Evolutionary conservation across 2,797 vertebrate species (phyloP), one percentile per base, ranked within the genome.

Genomic region (Microchirus variegatus): DNA sequence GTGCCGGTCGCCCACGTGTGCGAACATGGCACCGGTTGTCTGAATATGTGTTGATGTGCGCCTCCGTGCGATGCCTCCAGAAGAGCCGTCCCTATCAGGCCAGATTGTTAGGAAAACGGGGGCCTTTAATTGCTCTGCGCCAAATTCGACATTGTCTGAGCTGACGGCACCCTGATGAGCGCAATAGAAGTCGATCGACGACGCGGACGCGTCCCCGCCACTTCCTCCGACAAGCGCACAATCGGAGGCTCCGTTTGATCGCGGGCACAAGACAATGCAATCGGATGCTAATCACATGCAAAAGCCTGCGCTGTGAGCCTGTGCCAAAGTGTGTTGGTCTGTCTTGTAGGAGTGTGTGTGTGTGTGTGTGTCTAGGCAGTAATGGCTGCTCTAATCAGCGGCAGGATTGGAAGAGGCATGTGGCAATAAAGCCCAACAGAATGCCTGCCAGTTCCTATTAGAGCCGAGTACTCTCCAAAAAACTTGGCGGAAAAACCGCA

Each of bases 401-500:
- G 67, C 77, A 70, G 63, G 63, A 87, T 81, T 89, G 86, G 78
- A 90, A 76, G 87, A 87, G 84, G 83, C 89, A 83, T 82, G 86
- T 75, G 82, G 89, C 88, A 87, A 85, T 87, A 84, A 87, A 85
- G 80, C 63, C 77, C 77, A 78, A 84, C 83, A 87, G 83, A 87
- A 85, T 65, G 83, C 68, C 83, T 87, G 87, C 86, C 86, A 86
- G 78, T 77, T 64, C 68, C 66, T 53, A 80, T 89, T 87, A 87
- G 56, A 59, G 61, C 48, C 38, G 26, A 80, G 59, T 62, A 64
- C 55, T 82, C 65, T 67, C 54, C 3, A 5, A 75, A 22, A 80
- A 78, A 59, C 46, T 59, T 63, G 68, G 63, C 31, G 5, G 31
- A 31, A 31, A 31, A 31, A n/a, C n/a, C 31, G 31, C 31, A 31